Conservation (phyloP, 2,797 vertebrate species). For the Otolemur crassicaudatus region DNA sequence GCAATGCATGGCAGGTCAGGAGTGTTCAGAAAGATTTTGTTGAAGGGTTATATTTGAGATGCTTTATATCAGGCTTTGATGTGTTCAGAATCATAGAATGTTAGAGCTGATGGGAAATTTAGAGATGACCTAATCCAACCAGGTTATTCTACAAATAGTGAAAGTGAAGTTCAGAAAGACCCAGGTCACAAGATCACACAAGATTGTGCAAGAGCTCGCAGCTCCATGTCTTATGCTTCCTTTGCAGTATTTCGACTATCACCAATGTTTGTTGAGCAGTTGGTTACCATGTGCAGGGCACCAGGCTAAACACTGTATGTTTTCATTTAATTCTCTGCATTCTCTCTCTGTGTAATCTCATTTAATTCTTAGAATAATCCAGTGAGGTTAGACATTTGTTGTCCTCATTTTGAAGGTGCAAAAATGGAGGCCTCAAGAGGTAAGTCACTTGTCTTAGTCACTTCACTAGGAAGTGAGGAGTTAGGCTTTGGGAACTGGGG, state of each 20-base stretch:
- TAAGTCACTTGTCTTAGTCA: background rate
- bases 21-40: slow-evolving; percentile 49
- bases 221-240: background rate
- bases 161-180: slow-evolving; percentile 38
- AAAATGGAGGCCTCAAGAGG: background rate
- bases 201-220: background rate
- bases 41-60: slow-evolving; percentile 52
- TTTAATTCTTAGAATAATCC: slow-evolving; percentile 22
- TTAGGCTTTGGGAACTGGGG: background rate
- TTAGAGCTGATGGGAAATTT: background rate
- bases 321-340: background rate
- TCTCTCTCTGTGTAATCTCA: background rate
- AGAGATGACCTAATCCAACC: slow-evolving; percentile 10
- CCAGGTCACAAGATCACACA: background rate
- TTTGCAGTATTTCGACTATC: background rate
- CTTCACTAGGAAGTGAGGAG: background rate
- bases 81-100: slow-evolving; percentile 24
- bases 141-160: slow-evolving; percentile 8
- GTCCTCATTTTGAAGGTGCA: background rate
- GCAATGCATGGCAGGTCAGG: background rate
- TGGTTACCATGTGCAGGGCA: background rate
- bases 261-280: background rate
- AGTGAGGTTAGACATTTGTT: background rate
- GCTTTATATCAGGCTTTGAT: slow-evolving; percentile 33
- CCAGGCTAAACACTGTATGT: background rate